Conservation (phyloP, 1,140 invertebrate species). For the Drosophila sp. region DNA sequence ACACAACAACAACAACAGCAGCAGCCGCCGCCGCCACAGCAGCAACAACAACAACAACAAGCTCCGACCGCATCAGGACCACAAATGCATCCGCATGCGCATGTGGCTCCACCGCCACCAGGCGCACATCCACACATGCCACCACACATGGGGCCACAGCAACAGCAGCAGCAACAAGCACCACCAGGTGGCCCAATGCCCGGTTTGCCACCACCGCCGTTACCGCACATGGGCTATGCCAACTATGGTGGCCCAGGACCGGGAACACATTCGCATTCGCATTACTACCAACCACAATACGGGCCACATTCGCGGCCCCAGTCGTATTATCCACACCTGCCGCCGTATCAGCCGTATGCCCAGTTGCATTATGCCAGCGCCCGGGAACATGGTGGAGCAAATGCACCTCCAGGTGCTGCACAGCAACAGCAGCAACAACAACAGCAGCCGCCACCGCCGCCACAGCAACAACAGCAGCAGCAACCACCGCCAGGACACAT, state of each 20-base stretch:
- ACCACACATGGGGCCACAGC: slow-evolving; percentile 80
- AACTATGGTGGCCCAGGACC: slow-evolving; percentile 79
- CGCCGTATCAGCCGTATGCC: slow-evolving; percentile 88
- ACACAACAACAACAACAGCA: slow-evolving; percentile 60
- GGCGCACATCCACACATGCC: slow-evolving; percentile 80
- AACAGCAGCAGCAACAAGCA: slow-evolving; percentile 72
- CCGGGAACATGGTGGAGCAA: slow-evolving; percentile 23
- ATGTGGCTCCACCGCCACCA: slow-evolving; percentile 65
- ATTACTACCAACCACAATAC: slow-evolving; percentile 88
- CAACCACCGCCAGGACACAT: slow-evolving; percentile 27
- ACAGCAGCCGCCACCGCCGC: slow-evolving; percentile 43
- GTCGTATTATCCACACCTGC: slow-evolving; percentile 86
- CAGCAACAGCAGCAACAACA: slow-evolving; percentile 63
- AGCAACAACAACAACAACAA: slow-evolving; percentile 54
- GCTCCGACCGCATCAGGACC: slow-evolving; percentile 38
- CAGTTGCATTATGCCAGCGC: slow-evolving; percentile 58
- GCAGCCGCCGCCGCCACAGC: slow-evolving; percentile 40
- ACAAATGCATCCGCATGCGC: slow-evolving; percentile 73
- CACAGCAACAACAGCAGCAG: slow-evolving; percentile 33
- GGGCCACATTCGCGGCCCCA: slow-evolving; percentile 87
- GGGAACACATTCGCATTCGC: slow-evolving; percentile 85
- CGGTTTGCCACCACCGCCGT: slow-evolving; percentile 84
- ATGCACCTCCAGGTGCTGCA: slow-evolving; percentile 82
- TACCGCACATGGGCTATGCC: slow-evolving; percentile 83
- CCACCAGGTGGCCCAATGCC: slow-evolving; percentile 85